Conservation (phyloP, 2,113 vertebrate genomes). For the Melanostigma gelatinosum region DNA sequence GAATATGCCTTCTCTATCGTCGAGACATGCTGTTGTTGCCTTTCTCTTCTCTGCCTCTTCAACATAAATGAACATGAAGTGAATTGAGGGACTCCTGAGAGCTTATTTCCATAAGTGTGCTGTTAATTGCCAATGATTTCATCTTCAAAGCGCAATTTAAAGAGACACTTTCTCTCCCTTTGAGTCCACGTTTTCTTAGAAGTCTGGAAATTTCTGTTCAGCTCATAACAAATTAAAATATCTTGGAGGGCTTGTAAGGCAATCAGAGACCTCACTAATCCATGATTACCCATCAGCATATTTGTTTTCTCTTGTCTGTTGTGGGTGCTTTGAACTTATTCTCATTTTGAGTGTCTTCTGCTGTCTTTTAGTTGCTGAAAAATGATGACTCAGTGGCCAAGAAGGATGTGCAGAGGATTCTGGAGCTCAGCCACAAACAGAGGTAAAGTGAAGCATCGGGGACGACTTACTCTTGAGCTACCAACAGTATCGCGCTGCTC, state of each 20-base stretch:
- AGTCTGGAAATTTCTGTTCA: conserved; percentile 27
- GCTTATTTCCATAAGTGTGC: conserved; percentile 34
- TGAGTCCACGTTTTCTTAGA: conserved; percentile 43
- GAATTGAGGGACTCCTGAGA: conserved; percentile 7
- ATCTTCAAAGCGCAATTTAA: conserved; percentile 48
- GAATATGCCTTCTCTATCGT: conserved; percentile 1
- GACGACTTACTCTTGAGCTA: conserved; percentile 19
- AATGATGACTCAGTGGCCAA: conserved; percentile 91
- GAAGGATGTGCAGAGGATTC: conserved; percentile 92
- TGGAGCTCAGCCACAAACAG: conserved; percentile 95
- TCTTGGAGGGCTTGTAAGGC: conserved; percentile 52
- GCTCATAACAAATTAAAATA: conserved; percentile 54
- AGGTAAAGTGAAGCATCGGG: conserved; percentile 84
- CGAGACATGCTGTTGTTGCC: background rate
- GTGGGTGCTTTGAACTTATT: conserved; percentile 21
- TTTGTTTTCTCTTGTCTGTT: background rate
- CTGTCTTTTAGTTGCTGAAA: conserved; percentile 89
- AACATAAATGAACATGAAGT: conserved; percentile 28
- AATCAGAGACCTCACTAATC: conserved; percentile 64
- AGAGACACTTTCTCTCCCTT: conserved; percentile 31
- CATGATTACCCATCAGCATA: conserved; percentile 67
- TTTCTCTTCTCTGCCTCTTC: background rate
- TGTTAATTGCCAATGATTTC: conserved; percentile 56
- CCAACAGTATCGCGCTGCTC: background rate
- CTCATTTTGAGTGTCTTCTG: conserved; percentile 22